These are phyloP conservation scores for Cyprinodon tularosa DNA, from an alignment of 2,113 vertebrate genomes.

Conservation along the genomic window DNA sequence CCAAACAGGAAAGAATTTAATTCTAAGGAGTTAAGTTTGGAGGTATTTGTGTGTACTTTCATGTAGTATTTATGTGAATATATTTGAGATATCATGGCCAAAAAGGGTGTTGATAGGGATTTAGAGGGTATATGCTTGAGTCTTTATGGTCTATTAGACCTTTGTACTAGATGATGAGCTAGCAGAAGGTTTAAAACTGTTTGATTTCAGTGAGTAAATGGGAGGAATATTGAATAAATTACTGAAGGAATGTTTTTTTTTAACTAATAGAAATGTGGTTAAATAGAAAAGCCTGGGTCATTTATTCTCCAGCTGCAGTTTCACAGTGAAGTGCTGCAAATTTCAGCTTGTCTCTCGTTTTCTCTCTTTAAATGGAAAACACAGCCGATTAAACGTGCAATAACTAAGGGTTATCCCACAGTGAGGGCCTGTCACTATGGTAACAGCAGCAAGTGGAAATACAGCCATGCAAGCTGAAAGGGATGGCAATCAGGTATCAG, in stretches of 20 bases:
- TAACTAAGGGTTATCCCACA: slow-evolving; percentile 47
- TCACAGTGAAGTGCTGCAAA: slow-evolving; percentile 42
- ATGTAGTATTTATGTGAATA: slow-evolving; percentile 32
- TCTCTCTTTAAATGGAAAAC: slow-evolving; percentile 16
- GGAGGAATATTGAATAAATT: neutral
- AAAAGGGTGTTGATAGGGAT: neutral
- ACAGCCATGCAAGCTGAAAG: slow-evolving; percentile 30
- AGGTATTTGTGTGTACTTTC: slow-evolving; percentile 33
- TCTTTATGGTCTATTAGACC: slow-evolving; percentile 39
- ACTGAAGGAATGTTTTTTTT: neutral
- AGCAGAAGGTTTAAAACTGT: slow-evolving; percentile 11
- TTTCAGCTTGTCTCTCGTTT: slow-evolving; percentile 29
- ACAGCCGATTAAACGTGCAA: slow-evolving; percentile 24
- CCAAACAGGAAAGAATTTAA: slow-evolving; percentile 52
- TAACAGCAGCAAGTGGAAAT: slow-evolving; percentile 68
- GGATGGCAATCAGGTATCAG: slow-evolving; percentile 28
- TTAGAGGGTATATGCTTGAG: slow-evolving; percentile 19
- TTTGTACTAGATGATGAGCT: slow-evolving; percentile 41
- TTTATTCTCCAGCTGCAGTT: slow-evolving; percentile 23
- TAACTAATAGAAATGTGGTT: neutral
- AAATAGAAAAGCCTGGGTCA: neutral
- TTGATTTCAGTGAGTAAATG: slow-evolving; percentile 24
- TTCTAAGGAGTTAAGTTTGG: slow-evolving; percentile 56
- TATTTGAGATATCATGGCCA: slow-evolving; percentile 20
- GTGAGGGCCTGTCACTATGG: slow-evolving; percentile 60